These are phyloP conservation scores for Coryphaenoides rupestris DNA, from an alignment of 2,113 vertebrate species.

Conservation along the genomic window DNA sequence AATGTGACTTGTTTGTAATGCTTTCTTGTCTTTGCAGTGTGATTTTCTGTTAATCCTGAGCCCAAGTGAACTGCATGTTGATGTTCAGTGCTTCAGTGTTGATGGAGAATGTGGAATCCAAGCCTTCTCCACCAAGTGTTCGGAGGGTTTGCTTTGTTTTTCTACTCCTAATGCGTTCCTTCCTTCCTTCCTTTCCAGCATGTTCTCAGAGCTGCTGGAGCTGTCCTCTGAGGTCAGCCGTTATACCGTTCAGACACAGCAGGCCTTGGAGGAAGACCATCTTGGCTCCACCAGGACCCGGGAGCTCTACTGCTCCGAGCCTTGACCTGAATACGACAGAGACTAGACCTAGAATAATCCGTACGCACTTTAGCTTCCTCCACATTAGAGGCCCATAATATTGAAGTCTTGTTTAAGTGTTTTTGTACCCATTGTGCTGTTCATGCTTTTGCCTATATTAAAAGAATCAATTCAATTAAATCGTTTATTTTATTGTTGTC, in stretches of 20 bases:
- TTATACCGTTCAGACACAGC: constrained; percentile 68
- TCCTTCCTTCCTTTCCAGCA: constrained; percentile 26
- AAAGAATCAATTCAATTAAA: too few relatives aligned
- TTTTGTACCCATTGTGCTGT: background rate
- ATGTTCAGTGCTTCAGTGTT: too few relatives aligned
- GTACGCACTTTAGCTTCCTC: constrained; percentile 34
- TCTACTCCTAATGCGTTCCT: background rate
- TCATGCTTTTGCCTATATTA: constrained; percentile 8
- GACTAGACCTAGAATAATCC: constrained; percentile 2
- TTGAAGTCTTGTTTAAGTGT: constrained; percentile 11
- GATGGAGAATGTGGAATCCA: too few relatives aligned
- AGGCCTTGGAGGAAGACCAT: constrained; percentile 56
- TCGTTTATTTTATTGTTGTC: too few relatives aligned
- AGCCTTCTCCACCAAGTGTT: too few relatives aligned
- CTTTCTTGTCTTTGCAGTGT: too few relatives aligned
- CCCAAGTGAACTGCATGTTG: too few relatives aligned
- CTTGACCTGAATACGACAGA: background rate
- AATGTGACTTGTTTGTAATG: too few relatives aligned
- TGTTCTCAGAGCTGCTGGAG: constrained; percentile 62
- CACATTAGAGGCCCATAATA: background rate
- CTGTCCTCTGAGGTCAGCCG: constrained; percentile 71
- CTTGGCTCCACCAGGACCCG: constrained; percentile 46
- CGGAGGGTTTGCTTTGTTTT: background rate
- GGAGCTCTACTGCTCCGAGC: constrained; percentile 53
- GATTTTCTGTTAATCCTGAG: too few relatives aligned